Conservation (phyloP, 92 coral and sea anemone genomes). For the Actinernus sp. region DNA sequence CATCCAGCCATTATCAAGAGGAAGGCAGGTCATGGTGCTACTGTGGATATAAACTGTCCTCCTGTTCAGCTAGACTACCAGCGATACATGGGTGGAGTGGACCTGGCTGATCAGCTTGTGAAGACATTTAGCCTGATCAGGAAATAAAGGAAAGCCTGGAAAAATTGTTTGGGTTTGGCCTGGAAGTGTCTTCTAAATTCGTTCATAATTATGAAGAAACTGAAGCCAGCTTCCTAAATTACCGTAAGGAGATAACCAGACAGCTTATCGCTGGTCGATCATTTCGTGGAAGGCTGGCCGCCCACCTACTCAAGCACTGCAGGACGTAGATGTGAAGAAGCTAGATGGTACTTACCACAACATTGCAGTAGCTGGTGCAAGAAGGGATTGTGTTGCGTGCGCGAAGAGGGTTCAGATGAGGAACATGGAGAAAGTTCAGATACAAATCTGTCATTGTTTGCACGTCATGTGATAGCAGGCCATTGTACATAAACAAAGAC, state of each 20-base stretch:
- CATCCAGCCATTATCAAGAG: conserved; percentile 28
- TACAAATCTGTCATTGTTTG: conserved; percentile 37
- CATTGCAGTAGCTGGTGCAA: conserved; percentile 7
- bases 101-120: conserved; percentile 28
- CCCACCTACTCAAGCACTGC: conserved; percentile 5
- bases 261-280: conserved; percentile 28
- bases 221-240: conserved; percentile 8
- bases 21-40: no score
- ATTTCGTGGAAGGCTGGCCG: conserved; percentile 20
- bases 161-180: conserved; percentile 35
- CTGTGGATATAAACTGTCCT: no score
- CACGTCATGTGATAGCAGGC: conserved; percentile 26
- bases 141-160: conserved; percentile 48
- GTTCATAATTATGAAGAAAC: conserved; percentile 22
- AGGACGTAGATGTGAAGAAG: conserved; percentile 4
- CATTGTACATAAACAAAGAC: conserved; percentile 53
- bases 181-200: conserved; percentile 28
- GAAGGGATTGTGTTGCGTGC: conserved; percentile 39
- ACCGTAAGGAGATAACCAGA: conserved; percentile 9
- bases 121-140: conserved; percentile 24
- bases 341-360: conserved; percentile 15
- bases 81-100: conserved; percentile 47
- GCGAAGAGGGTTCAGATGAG: conserved; percentile 19
- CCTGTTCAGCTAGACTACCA: conserved; percentile 34
- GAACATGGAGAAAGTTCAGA: conserved; percentile 9